A percentile compares a stretch with the other conserved stretches of the same genome.
These are phyloP conservation scores for Muscicapa adusta DNA, from an alignment of 2,113 vertebrate genomes.

Conservation along the genomic window DNA sequence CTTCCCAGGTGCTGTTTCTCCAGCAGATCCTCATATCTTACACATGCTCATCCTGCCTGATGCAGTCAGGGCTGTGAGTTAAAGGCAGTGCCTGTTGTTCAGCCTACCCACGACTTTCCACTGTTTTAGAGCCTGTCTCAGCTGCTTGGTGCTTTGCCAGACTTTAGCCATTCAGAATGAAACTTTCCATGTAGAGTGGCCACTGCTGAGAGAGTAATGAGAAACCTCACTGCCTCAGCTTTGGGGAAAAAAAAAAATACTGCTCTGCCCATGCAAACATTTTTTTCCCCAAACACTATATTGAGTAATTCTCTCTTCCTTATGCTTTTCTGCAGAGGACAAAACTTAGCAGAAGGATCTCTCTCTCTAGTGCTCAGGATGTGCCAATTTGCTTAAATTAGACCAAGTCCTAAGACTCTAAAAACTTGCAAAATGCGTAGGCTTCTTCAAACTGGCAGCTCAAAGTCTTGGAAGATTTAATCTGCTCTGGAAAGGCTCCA, in stretches of 20 bases:
- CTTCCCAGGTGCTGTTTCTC: neutral
- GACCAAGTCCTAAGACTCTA: slow-evolving; percentile 26
- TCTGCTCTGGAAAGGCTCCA: slow-evolving; percentile 20
- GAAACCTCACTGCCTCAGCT: neutral
- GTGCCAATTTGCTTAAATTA: slow-evolving; percentile 46
- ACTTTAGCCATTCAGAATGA: neutral
- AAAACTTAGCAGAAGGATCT: slow-evolving; percentile 18
- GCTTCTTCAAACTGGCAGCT: slow-evolving; percentile 26
- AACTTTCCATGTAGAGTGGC: neutral
- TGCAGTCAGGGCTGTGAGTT: neutral
- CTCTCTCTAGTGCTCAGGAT: neutral
- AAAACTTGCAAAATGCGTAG: slow-evolving; percentile 36
- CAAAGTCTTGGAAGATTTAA: slow-evolving; percentile 31
- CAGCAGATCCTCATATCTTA: neutral
- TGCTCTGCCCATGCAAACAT: neutral
- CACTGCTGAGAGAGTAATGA: neutral
- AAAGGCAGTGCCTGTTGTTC: neutral
- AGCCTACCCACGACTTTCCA: neutral
- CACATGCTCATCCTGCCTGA: neutral
- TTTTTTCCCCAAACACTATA: neutral
- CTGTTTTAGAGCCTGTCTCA: neutral
- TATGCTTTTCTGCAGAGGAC: slow-evolving; percentile 5
- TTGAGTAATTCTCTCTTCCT: slow-evolving; percentile 18
- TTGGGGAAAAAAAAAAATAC: neutral
- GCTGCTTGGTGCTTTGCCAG: neutral